These are phyloP conservation scores for Melierax canorus DNA, from an alignment of 2,113 vertebrate species.

Conservation along the genomic window DNA sequence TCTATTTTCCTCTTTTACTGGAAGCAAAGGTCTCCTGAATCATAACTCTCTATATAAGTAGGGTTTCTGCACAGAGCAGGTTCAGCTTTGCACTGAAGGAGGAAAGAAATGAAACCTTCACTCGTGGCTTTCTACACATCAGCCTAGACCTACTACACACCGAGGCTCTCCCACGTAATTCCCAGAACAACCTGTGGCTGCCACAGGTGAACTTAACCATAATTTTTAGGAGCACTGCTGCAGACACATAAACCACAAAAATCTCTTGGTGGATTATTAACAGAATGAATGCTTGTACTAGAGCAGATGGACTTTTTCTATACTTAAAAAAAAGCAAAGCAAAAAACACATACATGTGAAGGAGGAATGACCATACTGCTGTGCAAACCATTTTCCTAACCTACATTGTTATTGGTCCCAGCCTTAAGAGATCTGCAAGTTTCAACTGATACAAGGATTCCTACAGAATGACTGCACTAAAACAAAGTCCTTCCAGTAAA, in stretches of 20 bases:
- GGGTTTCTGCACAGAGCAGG: neutral
- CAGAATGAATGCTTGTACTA: neutral
- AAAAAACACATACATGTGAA: neutral
- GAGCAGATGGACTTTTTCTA: neutral
- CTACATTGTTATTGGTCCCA: neutral
- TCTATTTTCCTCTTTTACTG: neutral
- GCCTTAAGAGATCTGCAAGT: neutral
- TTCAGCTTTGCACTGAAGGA: neutral
- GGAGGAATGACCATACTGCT: neutral
- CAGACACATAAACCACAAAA: neutral
- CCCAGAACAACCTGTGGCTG: neutral
- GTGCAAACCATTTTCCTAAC: neutral
- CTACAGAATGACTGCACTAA: neutral
- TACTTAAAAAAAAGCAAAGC: neutral
- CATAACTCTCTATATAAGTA: neutral
- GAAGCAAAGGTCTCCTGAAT: neutral
- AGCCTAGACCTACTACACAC: neutral
- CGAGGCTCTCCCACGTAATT: neutral
- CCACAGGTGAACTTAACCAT: neutral
- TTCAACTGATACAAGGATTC: neutral
- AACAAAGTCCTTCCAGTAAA: neutral
- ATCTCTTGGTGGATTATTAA: neutral
- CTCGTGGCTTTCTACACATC: fast-evolving
- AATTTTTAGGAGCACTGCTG: neutral
- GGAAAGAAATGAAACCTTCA: neutral